Evolutionary conservation across 2,797 vertebrate genomes (phyloP), one percentile per base, ranked within the genome.

Genomic region (Cercopithecus diana): DNA sequence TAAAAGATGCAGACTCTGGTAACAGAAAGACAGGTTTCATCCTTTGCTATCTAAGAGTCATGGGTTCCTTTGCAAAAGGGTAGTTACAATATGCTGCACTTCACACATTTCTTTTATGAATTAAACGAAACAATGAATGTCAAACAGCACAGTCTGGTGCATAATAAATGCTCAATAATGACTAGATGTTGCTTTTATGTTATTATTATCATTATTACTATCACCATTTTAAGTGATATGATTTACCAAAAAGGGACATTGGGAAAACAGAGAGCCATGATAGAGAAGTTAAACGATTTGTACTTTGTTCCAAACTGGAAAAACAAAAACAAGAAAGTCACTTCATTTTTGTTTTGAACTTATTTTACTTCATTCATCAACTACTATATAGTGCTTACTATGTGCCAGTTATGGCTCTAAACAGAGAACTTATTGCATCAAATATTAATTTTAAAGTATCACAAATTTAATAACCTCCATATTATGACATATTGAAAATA

Each of bases 91-190:
- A 88, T 50, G 26, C 17, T 67, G 14, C 52, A 61, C 33, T 14
- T 28, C 11, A n/a, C 55, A n/a, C 7, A 24, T 41, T 84, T 36
- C 2, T 88, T 75, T 75, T 30, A 96, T 86, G 67, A 93, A 95
- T 93, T 86, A 96, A 96, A 80, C 50, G 4, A 93, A 79, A 91
- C 45, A 41, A 90, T 58, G 13, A 58, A 75, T 43, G 39, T 41
- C 57, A 75, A 70, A 48, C 4, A 43, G 39, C 33, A 57, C 11
- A 26, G 41, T 67, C 28, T 45, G 57, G 43, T 39, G n/a, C 33
- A 36, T 22, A 77, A 17, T 36, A 58, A 77, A 58, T 41, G 41
- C 43, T 94, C 58, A 30, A 1, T 80, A 70, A 92, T 45, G n/a
- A 57, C 76, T 55, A 64, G 22, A 43, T 79, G 55, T 41, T 22